Evolutionary conservation across 2,797 vertebrate genomes (phyloP), one percentile per base, ranked within the genome.

Genomic region (Hozukius guyotensis): DNA sequence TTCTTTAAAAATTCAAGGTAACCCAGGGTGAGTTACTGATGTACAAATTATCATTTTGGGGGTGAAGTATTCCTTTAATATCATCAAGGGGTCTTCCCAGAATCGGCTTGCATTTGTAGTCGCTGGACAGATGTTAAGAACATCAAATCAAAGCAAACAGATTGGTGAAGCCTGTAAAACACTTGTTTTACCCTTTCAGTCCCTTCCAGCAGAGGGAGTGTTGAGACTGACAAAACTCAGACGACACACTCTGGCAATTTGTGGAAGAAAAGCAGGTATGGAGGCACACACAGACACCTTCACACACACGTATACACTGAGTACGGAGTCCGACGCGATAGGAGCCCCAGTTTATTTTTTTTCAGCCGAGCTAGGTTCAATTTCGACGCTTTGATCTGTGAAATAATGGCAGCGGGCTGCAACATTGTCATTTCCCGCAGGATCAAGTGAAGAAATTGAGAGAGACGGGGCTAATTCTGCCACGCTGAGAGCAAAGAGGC

Each of bases 341-440:
- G 62, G 66, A 73, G 62, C 75, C 24, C 20, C 3, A 4, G 16
- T 10, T 72, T 46, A 18, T 64, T 27, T 81, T 66, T 75, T 69
- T 46, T 49, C 82, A 77, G 78, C 68, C 72, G n/a, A 86, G 87
- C 46, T 80, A 75, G 85, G 85, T 89, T 87, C 84, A 89, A 86
- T 94, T 90, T 89, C 75, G 87, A 83, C 5, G 61, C 92, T 92
- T 89, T 92, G 91, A 94, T 94, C 75, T 93, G 87, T 91, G 88
- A 90, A 92, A 93, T 88, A 93, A 93, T 75, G 83, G 75, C 90
- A 81, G 80, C 85, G 52, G 82, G 90, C 89, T 78, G 85, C 82
- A 64, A 81, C 89, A 87, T 86, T 90, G 88, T 94, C 91, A 89
- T 91, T 93, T 93, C 85, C 87, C 67, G 55, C 65, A 71, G 85